A percentile compares a stretch with the other conserved stretches of the same genome.
phyloP scores from a whole-genome alignment of 2,797 vertebrate species.

The Micropoecilia bifurca region DNA sequence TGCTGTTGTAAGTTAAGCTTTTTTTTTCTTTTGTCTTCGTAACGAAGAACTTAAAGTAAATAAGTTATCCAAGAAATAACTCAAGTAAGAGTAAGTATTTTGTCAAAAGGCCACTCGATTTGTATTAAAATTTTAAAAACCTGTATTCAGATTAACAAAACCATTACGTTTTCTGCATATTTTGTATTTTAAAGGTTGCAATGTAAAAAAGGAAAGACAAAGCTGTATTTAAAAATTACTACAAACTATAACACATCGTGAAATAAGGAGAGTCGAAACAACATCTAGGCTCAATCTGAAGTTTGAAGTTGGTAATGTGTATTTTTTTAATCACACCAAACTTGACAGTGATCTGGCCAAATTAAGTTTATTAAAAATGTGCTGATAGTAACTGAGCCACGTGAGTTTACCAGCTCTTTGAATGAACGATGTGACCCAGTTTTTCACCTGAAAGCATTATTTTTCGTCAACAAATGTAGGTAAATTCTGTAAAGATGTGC shows the following conservation, averaged over 20 bases:
- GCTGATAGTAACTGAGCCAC: neutral
- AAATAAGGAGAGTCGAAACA: neutral
- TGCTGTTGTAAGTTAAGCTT: constrained; percentile 38
- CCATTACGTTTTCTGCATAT: neutral
- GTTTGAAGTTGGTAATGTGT: no score
- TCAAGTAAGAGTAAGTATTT: neutral
- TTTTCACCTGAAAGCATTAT: neutral
- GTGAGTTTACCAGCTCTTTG: neutral
- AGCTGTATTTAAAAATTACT: neutral
- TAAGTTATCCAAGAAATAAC: neutral
- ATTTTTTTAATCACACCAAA: no score
- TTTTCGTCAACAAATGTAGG: neutral
- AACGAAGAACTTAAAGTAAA: neutral
- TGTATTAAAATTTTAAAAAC: no score
- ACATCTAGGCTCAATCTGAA: no score
- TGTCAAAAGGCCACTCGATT: no score
- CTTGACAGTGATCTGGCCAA: neutral
- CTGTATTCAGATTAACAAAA: no score
- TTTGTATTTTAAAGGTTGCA: neutral
- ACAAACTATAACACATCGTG: no score
- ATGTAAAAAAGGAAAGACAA: neutral
- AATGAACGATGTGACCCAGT: neutral
- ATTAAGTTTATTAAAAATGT: neutral
- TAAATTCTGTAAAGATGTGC: neutral
- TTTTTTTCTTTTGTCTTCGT: neutral